Percentiles rank a stretch among this genome's conserved stretches.
Evolutionary conservation across 2,113 vertebrate genomes (phyloP).

Genomic region (Synodontis membranacea): DNA sequence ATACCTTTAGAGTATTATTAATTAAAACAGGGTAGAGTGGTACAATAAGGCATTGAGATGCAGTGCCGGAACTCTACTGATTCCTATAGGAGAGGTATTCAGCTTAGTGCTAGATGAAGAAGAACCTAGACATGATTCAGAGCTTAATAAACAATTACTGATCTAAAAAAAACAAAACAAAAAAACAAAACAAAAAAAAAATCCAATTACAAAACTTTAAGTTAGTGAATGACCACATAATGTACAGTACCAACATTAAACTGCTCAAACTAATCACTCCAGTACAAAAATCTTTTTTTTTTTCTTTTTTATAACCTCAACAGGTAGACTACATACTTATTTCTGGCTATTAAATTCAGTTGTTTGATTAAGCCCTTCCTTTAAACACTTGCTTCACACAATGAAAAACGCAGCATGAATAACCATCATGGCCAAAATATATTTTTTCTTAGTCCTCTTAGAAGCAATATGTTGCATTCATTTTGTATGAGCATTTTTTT

Average conservation of each 20-base stretch:
- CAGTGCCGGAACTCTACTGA: conserved; percentile 76
- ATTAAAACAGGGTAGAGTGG: conserved; percentile 73
- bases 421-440: conserved; percentile 38
- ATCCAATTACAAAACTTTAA: conserved; percentile 55
- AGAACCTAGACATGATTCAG: conserved; percentile 51
- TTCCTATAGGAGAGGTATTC: conserved; percentile 77
- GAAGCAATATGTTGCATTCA: conserved; percentile 54
- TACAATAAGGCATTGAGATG: conserved; percentile 81
- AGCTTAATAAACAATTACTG: conserved; percentile 55
- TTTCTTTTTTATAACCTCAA: conserved; percentile 32
- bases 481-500: conserved; percentile 43
- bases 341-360: conserved; percentile 15
- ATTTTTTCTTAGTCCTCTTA: conserved; percentile 49
- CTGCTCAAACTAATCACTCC: conserved; percentile 65
- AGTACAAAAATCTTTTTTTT: conserved; percentile 66
- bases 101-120: conserved; percentile 67
- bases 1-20: conserved; percentile 74
- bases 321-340: not conserved
- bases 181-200: too few species aligned
- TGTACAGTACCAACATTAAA: conserved; percentile 67
- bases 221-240: conserved; percentile 62
- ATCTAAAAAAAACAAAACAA: conserved; percentile 66
- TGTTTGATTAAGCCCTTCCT: conserved; percentile 61
- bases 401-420: conserved; percentile 48
- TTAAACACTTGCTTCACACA: conserved; percentile 54